Base-by-base conservation (phyloP, 2,113 vertebrate genomes). In the Salminus brasiliensis region DNA sequence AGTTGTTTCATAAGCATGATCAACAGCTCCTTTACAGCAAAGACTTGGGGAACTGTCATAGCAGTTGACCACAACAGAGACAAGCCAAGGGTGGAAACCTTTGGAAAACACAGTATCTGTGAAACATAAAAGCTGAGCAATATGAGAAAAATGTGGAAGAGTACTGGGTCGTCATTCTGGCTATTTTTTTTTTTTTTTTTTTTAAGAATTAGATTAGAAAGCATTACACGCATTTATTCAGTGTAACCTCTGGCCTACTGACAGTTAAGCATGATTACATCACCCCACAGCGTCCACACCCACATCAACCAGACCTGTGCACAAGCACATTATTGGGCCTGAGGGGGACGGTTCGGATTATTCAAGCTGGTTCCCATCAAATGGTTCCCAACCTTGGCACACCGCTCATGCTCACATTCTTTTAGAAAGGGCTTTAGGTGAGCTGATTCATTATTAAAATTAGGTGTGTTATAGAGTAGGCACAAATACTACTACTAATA, bases 261-360 rank as follows among this genome's bases (percentile, higher is more conserved):
- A 39, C 34, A 62, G 39, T 57, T n/a, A 23, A 49, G 9, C 29
- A 62, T 1, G n/a, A 53, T 43, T 53, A 32, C n/a, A 57, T 49
- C 30, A 71, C 41, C 23, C 62, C 29, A 69, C 43, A 59, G 2
- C 12, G 1, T 55, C 49, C 70, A 72, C 67, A 72, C 55, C 67
- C 60, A 39, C 11, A 36, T 13, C 30, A 2, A 32, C 52, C 43
- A 34, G 3, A 67, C 32, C 1, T 55, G 15, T 47, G 59, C 12
- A 32, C 30, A 65, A n/a, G 32, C 11, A 13, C 47, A 21, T 49
- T 60, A 15, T 13, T 18, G 30, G 15, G 13, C 11, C 15, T 60
- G 2, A 11, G 25, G 53, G 25, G 53, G 27, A 29, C 11, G 32
- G 11, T 36, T 18, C 36, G 18, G 32, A 39, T 65, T 65, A 34